phyloP scores from a whole-genome alignment of 2,888 invertebrate species.

The Andrena minutula region DNA sequence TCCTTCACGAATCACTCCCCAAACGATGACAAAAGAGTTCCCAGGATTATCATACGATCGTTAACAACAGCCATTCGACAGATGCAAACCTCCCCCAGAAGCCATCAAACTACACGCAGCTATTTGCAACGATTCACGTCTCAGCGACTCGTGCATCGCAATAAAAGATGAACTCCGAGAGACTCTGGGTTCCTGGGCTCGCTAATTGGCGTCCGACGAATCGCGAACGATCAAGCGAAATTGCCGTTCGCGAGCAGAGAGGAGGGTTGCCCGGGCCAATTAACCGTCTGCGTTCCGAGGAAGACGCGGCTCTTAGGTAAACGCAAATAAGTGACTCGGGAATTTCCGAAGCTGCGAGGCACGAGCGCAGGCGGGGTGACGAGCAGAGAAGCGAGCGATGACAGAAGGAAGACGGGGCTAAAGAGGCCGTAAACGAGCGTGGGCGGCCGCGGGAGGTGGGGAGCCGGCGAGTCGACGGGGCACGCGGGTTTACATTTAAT shows the following conservation, averaged over 20 bases:
- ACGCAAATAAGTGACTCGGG: slow-evolving; percentile 60
- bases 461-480: slow-evolving; percentile 22
- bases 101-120: no score
- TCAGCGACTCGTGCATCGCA: neutral
- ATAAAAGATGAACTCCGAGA: neutral
- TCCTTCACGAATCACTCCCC: no score
- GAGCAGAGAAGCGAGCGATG: slow-evolving; percentile 22
- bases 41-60: no score
- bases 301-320: slow-evolving; percentile 54
- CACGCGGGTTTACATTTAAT: slow-evolving; percentile 70
- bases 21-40: no score
- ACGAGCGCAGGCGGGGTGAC: slow-evolving; percentile 32
- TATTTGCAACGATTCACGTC: neutral
- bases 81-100: no score
- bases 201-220: slow-evolving; percentile 37
- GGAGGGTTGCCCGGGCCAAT: slow-evolving; percentile 46
- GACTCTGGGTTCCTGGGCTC: no score
- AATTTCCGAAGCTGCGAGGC: slow-evolving; percentile 46
- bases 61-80: no score
- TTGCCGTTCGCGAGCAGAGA: neutral
- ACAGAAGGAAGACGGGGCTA: slow-evolving; percentile 16
- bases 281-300: slow-evolving; percentile 53
- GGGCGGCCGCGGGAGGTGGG: neutral
- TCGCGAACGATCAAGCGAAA: slow-evolving; percentile 32
- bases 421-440: slow-evolving; percentile 8